phyloP scores from a whole-genome alignment of 1,140 invertebrate genomes.

The Lasioglossum albipes region DNA sequence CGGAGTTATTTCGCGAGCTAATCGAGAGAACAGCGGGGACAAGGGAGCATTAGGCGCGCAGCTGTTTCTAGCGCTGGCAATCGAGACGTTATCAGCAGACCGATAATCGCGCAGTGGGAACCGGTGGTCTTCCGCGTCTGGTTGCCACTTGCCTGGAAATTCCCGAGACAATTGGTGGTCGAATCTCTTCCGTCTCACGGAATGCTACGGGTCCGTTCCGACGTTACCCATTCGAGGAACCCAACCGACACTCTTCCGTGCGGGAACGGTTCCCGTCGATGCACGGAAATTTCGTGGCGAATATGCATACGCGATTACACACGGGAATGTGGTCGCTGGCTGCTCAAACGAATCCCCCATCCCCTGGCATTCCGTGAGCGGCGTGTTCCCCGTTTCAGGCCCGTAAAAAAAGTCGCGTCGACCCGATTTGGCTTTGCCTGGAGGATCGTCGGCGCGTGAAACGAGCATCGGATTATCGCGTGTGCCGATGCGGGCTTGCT shows the following conservation, averaged over 20 bases:
- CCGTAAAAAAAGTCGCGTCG: slow-evolving; percentile 6
- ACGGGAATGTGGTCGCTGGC: neutral
- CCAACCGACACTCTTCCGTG: neutral
- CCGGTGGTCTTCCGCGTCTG: neutral
- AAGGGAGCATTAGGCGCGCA: neutral
- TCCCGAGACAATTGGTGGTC: slow-evolving; percentile 37
- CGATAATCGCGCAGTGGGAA: slow-evolving; percentile 23
- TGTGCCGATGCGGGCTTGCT: slow-evolving; percentile 4
- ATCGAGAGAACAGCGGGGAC: neutral
- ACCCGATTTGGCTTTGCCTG: neutral
- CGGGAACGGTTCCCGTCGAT: neutral
- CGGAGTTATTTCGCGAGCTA: neutral
- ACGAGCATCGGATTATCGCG: slow-evolving; percentile 34
- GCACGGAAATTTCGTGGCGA: neutral
- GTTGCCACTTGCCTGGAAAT: slow-evolving; percentile 29
- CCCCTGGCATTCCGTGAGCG: neutral
- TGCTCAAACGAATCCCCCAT: neutral
- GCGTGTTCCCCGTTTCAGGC: neutral
- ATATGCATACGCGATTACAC: neutral
- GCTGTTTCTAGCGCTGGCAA: neutral
- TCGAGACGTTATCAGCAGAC: slow-evolving; percentile 16
- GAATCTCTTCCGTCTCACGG: neutral
- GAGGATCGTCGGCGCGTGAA: slow-evolving; percentile 27
- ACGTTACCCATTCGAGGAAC: neutral
- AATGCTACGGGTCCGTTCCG: neutral